Conservation (phyloP, 2,797 vertebrate species). For the Protonibea diacanthus region DNA sequence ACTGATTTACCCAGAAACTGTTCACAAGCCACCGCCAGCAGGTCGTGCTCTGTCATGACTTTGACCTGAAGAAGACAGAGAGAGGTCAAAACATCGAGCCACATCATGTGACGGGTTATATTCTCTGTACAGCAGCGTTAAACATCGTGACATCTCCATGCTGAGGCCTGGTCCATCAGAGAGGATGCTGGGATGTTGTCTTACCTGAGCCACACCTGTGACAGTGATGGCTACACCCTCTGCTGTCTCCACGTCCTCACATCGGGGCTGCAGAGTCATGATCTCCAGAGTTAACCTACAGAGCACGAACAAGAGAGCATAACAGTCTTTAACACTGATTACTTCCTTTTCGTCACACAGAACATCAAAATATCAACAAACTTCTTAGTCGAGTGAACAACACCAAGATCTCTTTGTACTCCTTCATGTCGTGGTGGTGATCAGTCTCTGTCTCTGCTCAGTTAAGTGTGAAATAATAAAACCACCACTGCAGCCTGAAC, state of each 20-base stretch:
- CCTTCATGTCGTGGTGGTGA: too few relatives aligned
- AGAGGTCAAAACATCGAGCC: too few relatives aligned
- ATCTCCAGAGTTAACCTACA: conserved; percentile 96
- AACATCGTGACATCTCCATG: too few relatives aligned
- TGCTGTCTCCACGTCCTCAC: conserved; percentile 97
- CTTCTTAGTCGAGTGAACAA: too few relatives aligned
- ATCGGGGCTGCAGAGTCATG: conserved; percentile 97
- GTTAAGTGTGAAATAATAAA: too few relatives aligned
- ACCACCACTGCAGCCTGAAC: too few relatives aligned
- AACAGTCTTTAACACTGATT: too few relatives aligned
- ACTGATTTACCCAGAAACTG: conserved; percentile 95
- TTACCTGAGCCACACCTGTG: conserved; percentile 98
- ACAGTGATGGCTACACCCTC: conserved; percentile 99
- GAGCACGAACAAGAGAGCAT: neutral
- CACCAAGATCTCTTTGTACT: too few relatives aligned
- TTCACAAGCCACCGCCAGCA: conserved; percentile 93
- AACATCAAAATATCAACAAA: neutral
- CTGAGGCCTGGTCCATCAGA: neutral
- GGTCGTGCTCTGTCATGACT: conserved; percentile 93
- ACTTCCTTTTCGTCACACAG: neutral
- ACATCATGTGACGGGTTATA: neutral
- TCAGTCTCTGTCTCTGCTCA: too few relatives aligned
- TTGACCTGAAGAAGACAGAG: conserved; percentile 87
- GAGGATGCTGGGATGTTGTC: neutral
- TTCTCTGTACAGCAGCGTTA: too few relatives aligned